Conservation (phyloP, 2,113 vertebrate species). For the Microtus montanus region DNA sequence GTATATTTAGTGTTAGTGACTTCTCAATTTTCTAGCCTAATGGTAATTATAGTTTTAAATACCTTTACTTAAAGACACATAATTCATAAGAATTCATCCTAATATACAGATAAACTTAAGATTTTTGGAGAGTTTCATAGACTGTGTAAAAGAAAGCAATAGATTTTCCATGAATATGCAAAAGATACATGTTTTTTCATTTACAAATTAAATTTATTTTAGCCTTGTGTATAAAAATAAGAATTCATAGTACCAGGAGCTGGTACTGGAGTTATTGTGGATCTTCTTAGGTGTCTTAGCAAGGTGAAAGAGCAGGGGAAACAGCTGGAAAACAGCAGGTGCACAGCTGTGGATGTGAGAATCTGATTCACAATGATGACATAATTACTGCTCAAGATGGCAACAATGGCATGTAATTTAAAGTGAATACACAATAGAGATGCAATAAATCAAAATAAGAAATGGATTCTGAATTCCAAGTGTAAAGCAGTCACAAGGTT, state of each 20-base stretch:
- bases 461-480: background rate
- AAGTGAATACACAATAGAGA: conserved; percentile 62
- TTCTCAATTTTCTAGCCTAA: background rate
- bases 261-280: conserved; percentile 27
- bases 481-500: background rate
- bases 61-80: background rate
- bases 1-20: background rate
- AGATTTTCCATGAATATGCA: background rate
- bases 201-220: conserved; percentile 51
- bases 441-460: conserved; percentile 59
- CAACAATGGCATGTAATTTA: conserved; percentile 68
- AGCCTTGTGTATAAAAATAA: background rate
- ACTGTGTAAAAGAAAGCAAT: background rate
- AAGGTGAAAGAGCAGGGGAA: conserved; percentile 64
- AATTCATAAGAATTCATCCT: background rate
- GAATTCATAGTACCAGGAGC: background rate
- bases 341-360: conserved; percentile 37
- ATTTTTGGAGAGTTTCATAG: background rate
- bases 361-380: conserved; percentile 65
- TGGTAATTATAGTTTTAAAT: background rate
- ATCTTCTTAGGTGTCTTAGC: background rate
- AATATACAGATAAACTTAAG: background rate
- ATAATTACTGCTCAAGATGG: conserved; percentile 65
- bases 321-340: conserved; percentile 74
- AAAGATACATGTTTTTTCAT: background rate